Evolutionary conservation across 2,888 invertebrate species (phyloP), one percentile per base, ranked within the genome.

Genomic region (Eilema griseolum): DNA sequence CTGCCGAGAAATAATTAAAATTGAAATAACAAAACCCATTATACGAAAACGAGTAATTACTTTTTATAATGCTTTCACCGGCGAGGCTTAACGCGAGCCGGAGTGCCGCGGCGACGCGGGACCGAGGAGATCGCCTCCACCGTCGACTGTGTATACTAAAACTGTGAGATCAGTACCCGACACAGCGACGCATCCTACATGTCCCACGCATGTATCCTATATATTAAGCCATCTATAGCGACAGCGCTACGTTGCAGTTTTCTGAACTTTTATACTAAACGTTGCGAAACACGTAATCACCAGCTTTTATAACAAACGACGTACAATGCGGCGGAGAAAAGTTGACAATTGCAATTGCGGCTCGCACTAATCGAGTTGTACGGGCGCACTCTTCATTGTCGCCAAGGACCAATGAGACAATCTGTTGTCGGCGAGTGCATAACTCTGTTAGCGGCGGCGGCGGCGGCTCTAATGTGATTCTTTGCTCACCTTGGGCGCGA

Each of bases 21-120:
- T 66, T 71, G 59, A 72, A 75, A 74, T 72, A 70, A 70, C 71
- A 74, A 78, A 71, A 69, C 66, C 74, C 70, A 77, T 77, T 73
- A 75, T 61, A 72, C 12, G 61, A 69, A 73, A 72, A 75, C 77
- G 70, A 76, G 72, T 77, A 69, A 77, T 75, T 75, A 72, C 70
- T 72, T 72, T 74, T 75, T 72, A 62, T 68, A 72, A 75, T 68
- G 28, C 59, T 26, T 64, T 60, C 20, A 33, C 24, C 64, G 63
- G 61, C 31, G 23, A 26, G 62, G 59, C 28, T 56, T 23, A 64
- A 41, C 56, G 60, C 71, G 59, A 52, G 52, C 37, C 41, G 3
- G 37, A 37, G 37, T 12, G 37, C 12, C 37, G 37, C 37, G 33
- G 33, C 28, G 28, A n/a, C 23, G 46, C 59, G 20, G n/a, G n/a